phyloP scores from a whole-genome alignment of 2,797 vertebrate species.

The Falco peregrinus region DNA sequence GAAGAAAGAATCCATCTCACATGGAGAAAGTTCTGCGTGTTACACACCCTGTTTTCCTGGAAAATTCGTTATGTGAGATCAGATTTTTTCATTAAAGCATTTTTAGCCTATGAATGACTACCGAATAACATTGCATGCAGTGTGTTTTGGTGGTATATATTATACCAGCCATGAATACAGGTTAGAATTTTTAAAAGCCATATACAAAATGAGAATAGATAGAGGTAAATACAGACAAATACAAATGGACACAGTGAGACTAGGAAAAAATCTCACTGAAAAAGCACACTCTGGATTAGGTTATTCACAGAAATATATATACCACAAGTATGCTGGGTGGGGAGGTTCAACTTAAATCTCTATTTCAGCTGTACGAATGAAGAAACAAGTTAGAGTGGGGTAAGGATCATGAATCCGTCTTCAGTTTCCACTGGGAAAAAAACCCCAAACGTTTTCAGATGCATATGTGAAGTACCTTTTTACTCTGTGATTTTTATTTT shows the following conservation, averaged over 20 bases:
- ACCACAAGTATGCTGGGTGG: not conserved
- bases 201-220: not conserved
- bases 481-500: not conserved
- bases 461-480: not conserved
- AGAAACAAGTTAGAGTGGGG: not conserved
- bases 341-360: not conserved
- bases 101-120: not conserved
- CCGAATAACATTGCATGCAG: not conserved
- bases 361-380: not conserved
- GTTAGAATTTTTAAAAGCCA: not conserved
- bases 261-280: accelerated
- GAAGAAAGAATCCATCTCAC: not conserved
- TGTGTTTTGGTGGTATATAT: not conserved
- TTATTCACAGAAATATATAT: not conserved
- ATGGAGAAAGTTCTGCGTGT: not conserved
- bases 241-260: not conserved
- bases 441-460: not conserved
- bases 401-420: not conserved
- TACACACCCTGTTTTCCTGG: not conserved
- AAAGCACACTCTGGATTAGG: not conserved
- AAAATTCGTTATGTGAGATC: not conserved
- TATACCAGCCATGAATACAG: not conserved
- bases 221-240: not conserved
- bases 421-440: not conserved
- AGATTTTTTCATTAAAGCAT: not conserved